These are phyloP conservation scores for Xenentodon cancila DNA, from an alignment of 2,797 vertebrate species.

Conservation along the genomic window DNA sequence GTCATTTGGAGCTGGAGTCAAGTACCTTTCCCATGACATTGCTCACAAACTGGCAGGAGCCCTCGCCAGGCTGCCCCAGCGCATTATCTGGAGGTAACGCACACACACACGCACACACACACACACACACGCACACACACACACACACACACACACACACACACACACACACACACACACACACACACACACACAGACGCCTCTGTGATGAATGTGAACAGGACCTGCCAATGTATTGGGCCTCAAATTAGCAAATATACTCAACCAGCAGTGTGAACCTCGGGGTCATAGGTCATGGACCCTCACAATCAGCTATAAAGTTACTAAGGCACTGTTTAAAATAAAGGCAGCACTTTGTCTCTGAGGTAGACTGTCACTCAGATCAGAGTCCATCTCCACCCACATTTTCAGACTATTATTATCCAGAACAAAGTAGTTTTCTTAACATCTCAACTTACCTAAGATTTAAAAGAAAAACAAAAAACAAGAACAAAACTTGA, in stretches of 20 bases:
- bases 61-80: conserved; percentile 90
- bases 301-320: background rate
- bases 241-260: conserved; percentile 4
- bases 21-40: conserved; percentile 95
- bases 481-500: too few relatives aligned
- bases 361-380: background rate
- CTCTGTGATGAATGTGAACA: conserved; percentile 14
- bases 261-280: background rate
- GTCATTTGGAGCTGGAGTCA: conserved; percentile 97
- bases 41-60: conserved; percentile 92
- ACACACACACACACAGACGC: conserved; percentile 3
- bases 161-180: conserved; percentile 40
- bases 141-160: conserved; percentile 21
- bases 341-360: background rate
- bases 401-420: background rate
- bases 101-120: background rate
- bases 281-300: background rate
- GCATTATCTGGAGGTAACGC: conserved; percentile 95
- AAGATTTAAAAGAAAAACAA: background rate
- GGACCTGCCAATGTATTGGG: background rate
- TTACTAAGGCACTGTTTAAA: background rate
- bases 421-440: background rate
- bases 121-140: conserved; percentile 14
- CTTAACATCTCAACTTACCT: background rate
- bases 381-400: conserved; percentile 22